Evolutionary conservation across 2,888 invertebrate genomes (phyloP).

Genomic region (Harpagoxenus sublaevis): DNA sequence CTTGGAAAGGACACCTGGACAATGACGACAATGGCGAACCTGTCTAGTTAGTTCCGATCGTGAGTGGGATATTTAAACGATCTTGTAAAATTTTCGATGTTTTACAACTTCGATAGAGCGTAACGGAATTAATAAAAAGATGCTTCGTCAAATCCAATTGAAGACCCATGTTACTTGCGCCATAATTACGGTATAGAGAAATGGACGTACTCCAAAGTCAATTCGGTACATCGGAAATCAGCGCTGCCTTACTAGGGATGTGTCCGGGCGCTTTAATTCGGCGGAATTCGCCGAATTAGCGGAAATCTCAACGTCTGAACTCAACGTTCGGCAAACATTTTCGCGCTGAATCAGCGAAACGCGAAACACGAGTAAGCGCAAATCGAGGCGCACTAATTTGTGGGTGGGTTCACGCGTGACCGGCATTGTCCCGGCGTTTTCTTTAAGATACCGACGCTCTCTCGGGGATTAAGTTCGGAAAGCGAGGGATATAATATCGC

Average conservation of each 20-base stretch:
- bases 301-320: conserved; percentile 24
- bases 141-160: neutral
- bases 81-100: neutral
- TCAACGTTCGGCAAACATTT: conserved; percentile 49
- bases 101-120: neutral
- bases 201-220: neutral
- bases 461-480: conserved; percentile 67
- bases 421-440: conserved; percentile 66
- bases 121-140: neutral
- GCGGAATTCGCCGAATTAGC: conserved; percentile 37
- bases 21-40: conserved; percentile 18
- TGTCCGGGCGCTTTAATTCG: conserved; percentile 21
- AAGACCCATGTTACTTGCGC: neutral
- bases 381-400: conserved; percentile 64
- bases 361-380: conserved; percentile 50
- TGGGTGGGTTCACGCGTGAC: conserved; percentile 67
- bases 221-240: conserved; percentile 8
- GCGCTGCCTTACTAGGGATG: neutral
- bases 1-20: conserved; percentile 30
- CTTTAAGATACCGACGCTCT: conserved; percentile 66
- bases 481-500: conserved; percentile 68
- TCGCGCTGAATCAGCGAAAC: conserved; percentile 54
- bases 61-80: conserved; percentile 8
- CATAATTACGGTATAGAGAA: conserved; percentile 18
- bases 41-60: neutral